Evolutionary conservation across 2,113 vertebrate species (phyloP).

Genomic region (Mesoclemmys tuberculata): DNA sequence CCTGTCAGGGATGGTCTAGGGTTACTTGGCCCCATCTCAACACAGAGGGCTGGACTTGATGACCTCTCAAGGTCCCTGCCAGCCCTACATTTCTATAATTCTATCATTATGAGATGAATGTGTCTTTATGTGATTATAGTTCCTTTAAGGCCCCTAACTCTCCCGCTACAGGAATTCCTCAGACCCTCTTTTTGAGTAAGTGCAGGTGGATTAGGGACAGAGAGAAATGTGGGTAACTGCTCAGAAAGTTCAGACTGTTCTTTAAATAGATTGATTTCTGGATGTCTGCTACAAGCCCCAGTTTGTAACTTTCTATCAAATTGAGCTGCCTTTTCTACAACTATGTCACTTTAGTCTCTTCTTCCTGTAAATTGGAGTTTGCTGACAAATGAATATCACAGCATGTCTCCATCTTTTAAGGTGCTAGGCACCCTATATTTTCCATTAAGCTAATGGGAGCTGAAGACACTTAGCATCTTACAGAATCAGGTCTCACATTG

Average conservation of each 20-base stretch:
- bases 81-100: not conserved
- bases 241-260: not conserved
- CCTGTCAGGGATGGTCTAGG: not conserved
- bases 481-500: rapidly evolving
- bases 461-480: not conserved
- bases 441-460: not conserved
- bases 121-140: not conserved
- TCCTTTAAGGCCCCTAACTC: not conserved
- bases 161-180: not conserved
- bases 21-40: not conserved
- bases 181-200: not conserved
- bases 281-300: not conserved
- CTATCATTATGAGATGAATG: not conserved
- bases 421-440: not conserved
- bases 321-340: not conserved
- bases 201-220: not conserved
- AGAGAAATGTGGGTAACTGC: not conserved
- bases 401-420: not conserved
- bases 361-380: not conserved
- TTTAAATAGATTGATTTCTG: not conserved
- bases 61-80: not conserved
- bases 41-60: not conserved
- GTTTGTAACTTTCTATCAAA: not conserved
- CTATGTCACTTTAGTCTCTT: not conserved
- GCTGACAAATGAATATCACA: not conserved